Evolutionary conservation across 2,797 vertebrate genomes (phyloP), one percentile per base, ranked within the genome.

Genomic region (Lacerta agilis): DNA sequence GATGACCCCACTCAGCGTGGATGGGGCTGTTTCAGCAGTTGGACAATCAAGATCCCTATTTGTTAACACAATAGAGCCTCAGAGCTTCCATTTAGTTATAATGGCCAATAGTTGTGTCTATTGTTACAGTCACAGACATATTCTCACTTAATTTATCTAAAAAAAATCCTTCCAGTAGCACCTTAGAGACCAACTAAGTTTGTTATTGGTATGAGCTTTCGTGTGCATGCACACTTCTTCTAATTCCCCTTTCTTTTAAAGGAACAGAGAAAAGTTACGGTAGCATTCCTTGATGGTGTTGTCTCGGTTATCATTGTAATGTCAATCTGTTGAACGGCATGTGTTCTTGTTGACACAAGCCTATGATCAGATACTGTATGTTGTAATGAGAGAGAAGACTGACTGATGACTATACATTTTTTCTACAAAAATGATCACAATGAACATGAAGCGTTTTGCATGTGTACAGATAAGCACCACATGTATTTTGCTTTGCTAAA

Each of bases 391-490:
- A 83, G 67, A 61, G 3, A 89, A 76, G 11, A 20, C 79, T 73
- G 86, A n/a, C 23, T 49, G 49, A 49, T 61, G 18, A 61, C 58
- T 61, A 61, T 61, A 20, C 87, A 25, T 23, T 79, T 5, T 45
- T 76, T 49, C 8, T 73, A 61, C 55, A 83, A 87, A 71, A 72
- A 61, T 72, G 77, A 41, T 38, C 82, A 79, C 84, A 29, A 27
- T 71, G 69, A 43, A 20, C 10, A 90, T 33, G 71, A 87, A 87
- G 69, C 1, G 0, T 41, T 80, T 94, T 61, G 43, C 43, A 79
- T 29, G 10, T 45, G 15, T 79, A 13, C 17, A 76, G 5, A 36
- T 38, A 49, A 13, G 17, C 38, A 55, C 7, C 27, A 61, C 25
- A 82, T 1, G 25, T 11, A 27, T 64, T 76, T 41, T 41, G 58